Percentiles rank a stretch among this genome's conserved stretches.
Conservation (phyloP, 2,888 invertebrate genomes). For the Dichetophora obliterata region DNA sequence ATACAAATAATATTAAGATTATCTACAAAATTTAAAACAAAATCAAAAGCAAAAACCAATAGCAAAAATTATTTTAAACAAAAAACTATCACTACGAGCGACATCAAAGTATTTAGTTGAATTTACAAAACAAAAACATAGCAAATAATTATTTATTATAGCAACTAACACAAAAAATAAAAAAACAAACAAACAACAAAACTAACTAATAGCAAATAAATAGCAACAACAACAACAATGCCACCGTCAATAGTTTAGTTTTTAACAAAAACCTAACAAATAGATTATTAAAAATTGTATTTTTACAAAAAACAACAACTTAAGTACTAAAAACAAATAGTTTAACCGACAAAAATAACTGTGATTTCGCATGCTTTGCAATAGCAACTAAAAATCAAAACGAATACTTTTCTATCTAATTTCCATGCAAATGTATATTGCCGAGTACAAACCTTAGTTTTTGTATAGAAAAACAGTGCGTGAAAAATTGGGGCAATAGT, state of each 20-base stretch:
- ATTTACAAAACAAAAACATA: conserved; percentile 35
- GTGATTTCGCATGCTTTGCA: conserved; percentile 46
- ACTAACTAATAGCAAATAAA: conserved; percentile 39
- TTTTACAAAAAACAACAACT: conserved; percentile 51
- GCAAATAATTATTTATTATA: conserved; percentile 46
- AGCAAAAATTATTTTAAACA: too few relatives aligned
- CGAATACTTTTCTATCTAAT: neutral
- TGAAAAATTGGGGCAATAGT: too few relatives aligned
- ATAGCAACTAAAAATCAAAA: conserved; percentile 24
- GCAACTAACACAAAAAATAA: conserved; percentile 26
- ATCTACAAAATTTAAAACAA: neutral
- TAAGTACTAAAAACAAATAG: conserved; percentile 43
- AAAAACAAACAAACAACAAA: conserved; percentile 26
- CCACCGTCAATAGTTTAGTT: conserved; percentile 51
- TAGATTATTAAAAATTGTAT: conserved; percentile 24
- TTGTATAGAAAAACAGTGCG: too few relatives aligned
- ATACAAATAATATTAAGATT: neutral
- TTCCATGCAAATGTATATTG: too few relatives aligned
- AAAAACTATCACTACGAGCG: conserved; percentile 40
- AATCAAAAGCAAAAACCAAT: neutral
- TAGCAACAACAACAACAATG: conserved; percentile 23
- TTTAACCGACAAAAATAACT: conserved; percentile 47
- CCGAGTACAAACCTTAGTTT: too few relatives aligned
- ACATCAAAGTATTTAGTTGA: conserved; percentile 30
- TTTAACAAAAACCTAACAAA: conserved; percentile 25